Conservation (phyloP, 2,113 vertebrate genomes). For the Leptodactylus fuscus region DNA sequence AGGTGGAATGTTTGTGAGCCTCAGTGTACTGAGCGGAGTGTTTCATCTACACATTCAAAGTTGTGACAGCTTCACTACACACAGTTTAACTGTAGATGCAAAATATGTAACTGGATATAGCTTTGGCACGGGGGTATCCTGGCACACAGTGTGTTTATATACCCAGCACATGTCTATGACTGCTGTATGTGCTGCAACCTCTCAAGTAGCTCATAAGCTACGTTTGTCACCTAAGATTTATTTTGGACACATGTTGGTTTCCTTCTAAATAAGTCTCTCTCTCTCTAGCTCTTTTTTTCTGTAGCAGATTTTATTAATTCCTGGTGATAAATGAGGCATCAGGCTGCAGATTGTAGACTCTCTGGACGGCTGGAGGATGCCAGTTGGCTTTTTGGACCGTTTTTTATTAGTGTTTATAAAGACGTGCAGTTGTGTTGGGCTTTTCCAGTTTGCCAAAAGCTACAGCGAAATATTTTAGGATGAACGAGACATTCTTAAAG, state of each 20-base stretch:
- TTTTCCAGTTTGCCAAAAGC: conserved; percentile 44
- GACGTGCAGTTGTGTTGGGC: conserved; percentile 53
- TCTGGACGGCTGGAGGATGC: conserved; percentile 39
- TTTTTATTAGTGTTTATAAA: conserved; percentile 60
- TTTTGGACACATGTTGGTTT: conserved; percentile 57
- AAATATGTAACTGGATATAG: conserved; percentile 55
- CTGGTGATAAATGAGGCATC: conserved; percentile 60
- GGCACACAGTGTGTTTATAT: conserved; percentile 50
- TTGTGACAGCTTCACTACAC: conserved; percentile 34
- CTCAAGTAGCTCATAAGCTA: conserved; percentile 54
- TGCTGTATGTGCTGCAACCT: conserved; percentile 48
- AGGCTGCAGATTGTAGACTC: conserved; percentile 52
- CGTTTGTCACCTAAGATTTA: conserved; percentile 59
- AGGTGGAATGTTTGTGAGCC: conserved; percentile 7
- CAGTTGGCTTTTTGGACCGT: conserved; percentile 51
- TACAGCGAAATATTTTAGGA: conserved; percentile 59
- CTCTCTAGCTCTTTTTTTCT: conserved; percentile 40
- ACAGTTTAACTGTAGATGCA: conserved; percentile 47
- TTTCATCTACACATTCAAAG: conserved; percentile 24
- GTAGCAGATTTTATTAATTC: conserved; percentile 58
- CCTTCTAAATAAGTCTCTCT: conserved; percentile 54
- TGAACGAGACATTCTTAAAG: conserved; percentile 59
- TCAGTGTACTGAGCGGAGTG: conserved; percentile 1
- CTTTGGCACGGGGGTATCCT: conserved; percentile 50
- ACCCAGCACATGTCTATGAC: conserved; percentile 52